Base-by-base conservation (phyloP, 2,113 vertebrate genomes). In the Periophthalmodon schlosseri region DNA sequence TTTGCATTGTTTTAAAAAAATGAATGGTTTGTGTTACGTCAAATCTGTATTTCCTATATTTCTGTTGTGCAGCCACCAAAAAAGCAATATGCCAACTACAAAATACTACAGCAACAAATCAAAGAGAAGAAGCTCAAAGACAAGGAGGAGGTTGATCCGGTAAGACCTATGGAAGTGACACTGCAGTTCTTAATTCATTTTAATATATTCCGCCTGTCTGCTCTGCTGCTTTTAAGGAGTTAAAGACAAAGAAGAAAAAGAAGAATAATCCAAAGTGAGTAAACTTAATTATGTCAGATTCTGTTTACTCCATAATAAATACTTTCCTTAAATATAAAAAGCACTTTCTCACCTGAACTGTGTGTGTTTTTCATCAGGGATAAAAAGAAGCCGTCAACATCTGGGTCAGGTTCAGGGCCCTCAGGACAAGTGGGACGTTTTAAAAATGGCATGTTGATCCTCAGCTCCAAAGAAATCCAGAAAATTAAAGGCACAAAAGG, bases 401-500 rank as follows among this genome's bases (percentile, higher is more conserved):
- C 94, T 16, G 93, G 92, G 4, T 74, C 83, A 4, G 90, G 91
- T 1, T 39, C 36, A 7, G 84, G 94, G 36, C 94, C 91, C 24
- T 84, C 88, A 0, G 97, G 96, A 44, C 97, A 96, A 76, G 87
- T 97, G 82, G 97, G 97, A 73, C 96, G 94, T 88, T 99, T 99
- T 91, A 97, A 94, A 92, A 91, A 97, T 68, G 97, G 98, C 52
- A 94, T 97, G 69, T 85, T 99, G 90, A 87, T 97, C 85, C 93
- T 99, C 70, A 97, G 93, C 89, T 83, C 91, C 24, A 79, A 69
- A 86, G 96, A 99, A 70, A 95, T 99, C 88, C 94, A 95, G 92
- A 97, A 94, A 82, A 95, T 98, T 60, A 99, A 96, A 82, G 90
- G 91, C 52, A 94, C 93, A 21, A 96, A 91, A 87, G 76, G 39